Evolutionary conservation across 2,113 vertebrate species (phyloP), one percentile per base, ranked within the genome.

Genomic region (Atherinomorus stipes): DNA sequence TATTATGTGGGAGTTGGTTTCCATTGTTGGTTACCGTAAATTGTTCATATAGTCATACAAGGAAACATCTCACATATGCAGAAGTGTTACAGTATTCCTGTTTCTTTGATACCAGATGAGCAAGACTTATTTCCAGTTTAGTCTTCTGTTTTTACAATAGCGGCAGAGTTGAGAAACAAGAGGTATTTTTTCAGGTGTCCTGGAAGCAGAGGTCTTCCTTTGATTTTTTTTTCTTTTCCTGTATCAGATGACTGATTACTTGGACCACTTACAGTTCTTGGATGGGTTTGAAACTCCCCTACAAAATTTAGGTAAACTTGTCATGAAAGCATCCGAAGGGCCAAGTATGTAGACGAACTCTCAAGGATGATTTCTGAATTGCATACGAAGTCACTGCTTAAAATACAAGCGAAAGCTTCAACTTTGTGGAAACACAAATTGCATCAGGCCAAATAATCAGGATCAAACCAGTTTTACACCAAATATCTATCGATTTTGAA

Each of bases 1-100:
- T 34, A 54, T 38, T 1, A 7, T 56, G 54, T 11, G 1, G 7
- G 62, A 57, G 61, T n/a, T 26, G 25, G 19, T 37, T 52, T 76
- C 47, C 3, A 2, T 56, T 10, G 53, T 38, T 38, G 45, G 11
- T 3, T 25, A n/a, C n/a, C n/a, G n/a, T n/a, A 22, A 22, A 25
- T 64, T 26, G 10, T 26, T 45, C 42, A 22, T 42, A 25, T 50
- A 1, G 40, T 13, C 15, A 7, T 34, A 15, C 4, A 42, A 15
- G 13, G 58, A 60, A 73, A 56, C 74, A 51, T 71, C 63, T 64
- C n/a, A 66, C 72, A 34, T 28, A 28, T 34, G 31, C 31, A 66
- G 21, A 4, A 58, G 15, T 64, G 45, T 78, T 63, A 42, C 23
- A 65, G 38, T 18, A 5, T 52, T 52, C 64, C 21, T 12, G 23